Evolutionary conservation across 2,797 vertebrate species (phyloP).

Genomic region (Manis crassicaudata): DNA sequence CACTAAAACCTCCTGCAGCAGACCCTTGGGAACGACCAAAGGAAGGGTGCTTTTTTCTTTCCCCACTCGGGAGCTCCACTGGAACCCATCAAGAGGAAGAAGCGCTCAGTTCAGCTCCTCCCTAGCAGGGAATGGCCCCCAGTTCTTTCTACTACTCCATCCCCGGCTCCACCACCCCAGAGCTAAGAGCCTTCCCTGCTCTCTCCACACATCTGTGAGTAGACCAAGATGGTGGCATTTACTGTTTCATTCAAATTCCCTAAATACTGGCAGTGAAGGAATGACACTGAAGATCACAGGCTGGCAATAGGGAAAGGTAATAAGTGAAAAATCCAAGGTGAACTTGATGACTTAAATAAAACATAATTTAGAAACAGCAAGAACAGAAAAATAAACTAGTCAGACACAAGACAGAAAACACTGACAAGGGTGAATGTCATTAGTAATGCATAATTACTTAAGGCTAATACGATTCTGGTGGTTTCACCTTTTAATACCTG

Average conservation of each 20-base stretch:
- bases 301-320: background rate
- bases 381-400: slow-evolving; percentile 20
- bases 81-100: background rate
- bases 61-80: background rate
- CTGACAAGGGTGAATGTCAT: background rate
- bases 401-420: background rate
- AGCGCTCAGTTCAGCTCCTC: background rate
- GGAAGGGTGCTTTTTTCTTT: background rate
- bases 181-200: background rate
- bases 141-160: background rate
- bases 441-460: background rate
- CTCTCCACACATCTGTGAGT: background rate
- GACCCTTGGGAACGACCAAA: background rate
- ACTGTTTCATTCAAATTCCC: background rate
- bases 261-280: background rate
- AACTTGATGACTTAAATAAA: background rate
- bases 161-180: background rate
- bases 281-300: background rate
- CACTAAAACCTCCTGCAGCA: background rate
- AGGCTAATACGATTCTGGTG: background rate
- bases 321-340: background rate
- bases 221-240: background rate
- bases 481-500: background rate
- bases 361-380: background rate
- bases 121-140: background rate